Base-by-base conservation (phyloP, 2,888 invertebrate species). In the Agrochola lota region DNA sequence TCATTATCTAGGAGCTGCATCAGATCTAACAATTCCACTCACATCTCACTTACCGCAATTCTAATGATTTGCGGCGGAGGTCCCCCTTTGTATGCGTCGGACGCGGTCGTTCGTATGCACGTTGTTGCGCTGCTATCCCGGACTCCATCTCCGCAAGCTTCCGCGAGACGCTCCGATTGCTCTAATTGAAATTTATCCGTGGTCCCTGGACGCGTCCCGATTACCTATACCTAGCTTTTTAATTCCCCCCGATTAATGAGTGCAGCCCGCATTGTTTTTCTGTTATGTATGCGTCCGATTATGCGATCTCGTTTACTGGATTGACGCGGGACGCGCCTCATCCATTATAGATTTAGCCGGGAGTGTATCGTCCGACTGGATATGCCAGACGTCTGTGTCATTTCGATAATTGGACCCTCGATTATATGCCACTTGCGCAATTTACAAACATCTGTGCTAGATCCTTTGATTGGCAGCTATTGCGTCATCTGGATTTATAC, bases 311-410 rank as follows among this genome's bases (percentile, higher is more conserved):
- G 95, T 95, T 95, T 94, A 93, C 95, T 92, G 93, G 95, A 94
- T 93, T 94, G 95, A 95, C 95, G 92, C 93, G 91, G 93, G 95
- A 94, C 94, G 92, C 92, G 94, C 92, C 95, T 96, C 96, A 96
- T 96, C 96, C 96, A 96, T 96, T 96, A 96, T 95, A 96, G 95
- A 96, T 96, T 93, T 95, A 91, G 92, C 92, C 91, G 87, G 92
- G 94, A 94, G 91, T 91, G 93, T 94, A 94, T 92, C 93, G 94
- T 94, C 92, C 91, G 90, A 90, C 91, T 91, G 90, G 78, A 84
- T 86, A 88, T 62, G 83, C 83, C 87, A 81, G 91, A 89, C 92
- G 93, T 91, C 93, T 94, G 93, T 95, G 95, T 95, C 95, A 95
- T 96, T 95, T 95, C 95, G 95, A 96, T 96, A 96, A 96, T 96